Evolutionary conservation across 2,888 invertebrate species (phyloP).

Genomic region (Zootermopsis nevadensis): DNA sequence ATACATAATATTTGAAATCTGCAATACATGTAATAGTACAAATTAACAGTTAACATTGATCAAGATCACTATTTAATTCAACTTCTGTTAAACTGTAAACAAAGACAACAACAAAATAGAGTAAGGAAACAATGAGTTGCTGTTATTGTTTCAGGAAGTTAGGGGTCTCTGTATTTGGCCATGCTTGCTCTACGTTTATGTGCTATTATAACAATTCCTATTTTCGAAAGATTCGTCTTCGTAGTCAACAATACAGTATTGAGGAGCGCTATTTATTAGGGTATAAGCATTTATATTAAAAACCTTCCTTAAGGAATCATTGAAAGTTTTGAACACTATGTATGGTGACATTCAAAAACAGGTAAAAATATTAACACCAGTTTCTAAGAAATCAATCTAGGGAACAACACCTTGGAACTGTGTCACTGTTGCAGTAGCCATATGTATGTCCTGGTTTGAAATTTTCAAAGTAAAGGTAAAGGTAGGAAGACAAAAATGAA

Average conservation of each 20-base stretch:
- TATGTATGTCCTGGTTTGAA: neutral
- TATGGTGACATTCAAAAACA: neutral
- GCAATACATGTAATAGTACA: conserved; percentile 27
- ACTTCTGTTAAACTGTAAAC: conserved; percentile 11
- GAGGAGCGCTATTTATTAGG: neutral
- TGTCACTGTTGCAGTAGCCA: neutral
- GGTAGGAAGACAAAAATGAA: neutral
- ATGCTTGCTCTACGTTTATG: neutral
- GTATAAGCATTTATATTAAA: neutral
- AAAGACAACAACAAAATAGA: conserved; percentile 14
- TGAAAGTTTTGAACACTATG: conserved; percentile 3
- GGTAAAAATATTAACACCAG: conserved; percentile 1
- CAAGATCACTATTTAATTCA: conserved; percentile 22
- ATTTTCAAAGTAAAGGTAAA: conserved; percentile 1
- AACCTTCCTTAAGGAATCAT: neutral
- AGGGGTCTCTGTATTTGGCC: neutral
- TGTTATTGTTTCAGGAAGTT: neutral
- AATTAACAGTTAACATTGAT: conserved; percentile 32
- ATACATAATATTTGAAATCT: conserved; percentile 32
- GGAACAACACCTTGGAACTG: neutral
- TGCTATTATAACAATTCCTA: neutral
- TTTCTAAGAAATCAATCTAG: neutral
- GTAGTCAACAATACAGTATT: neutral
- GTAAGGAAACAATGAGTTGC: too few species aligned
- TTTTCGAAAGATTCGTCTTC: conserved; percentile 2